Conservation (phyloP, 2,888 invertebrate genomes). For the Eupithecia insigniata region DNA sequence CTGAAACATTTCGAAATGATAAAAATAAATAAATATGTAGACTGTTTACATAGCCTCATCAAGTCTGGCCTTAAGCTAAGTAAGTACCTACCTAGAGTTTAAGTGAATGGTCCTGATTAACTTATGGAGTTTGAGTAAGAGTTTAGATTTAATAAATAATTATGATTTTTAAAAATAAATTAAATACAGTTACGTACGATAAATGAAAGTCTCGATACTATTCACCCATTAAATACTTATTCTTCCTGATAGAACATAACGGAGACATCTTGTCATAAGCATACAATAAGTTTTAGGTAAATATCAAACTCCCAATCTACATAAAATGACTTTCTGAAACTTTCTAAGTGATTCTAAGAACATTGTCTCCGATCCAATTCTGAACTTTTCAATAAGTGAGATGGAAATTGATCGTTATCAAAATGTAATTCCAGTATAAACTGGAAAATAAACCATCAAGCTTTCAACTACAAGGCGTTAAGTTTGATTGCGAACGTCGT, state of each 20-base stretch:
- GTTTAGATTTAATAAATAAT: too few species aligned
- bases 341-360: conserved; percentile 14
- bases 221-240: too few species aligned
- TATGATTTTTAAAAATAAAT: background rate
- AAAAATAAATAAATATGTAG: too few species aligned
- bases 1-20: background rate
- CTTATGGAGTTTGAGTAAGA: background rate
- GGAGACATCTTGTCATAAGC: conserved; percentile 7
- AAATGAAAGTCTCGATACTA: too few species aligned
- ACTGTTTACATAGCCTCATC: too few species aligned
- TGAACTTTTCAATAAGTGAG: conserved; percentile 41
- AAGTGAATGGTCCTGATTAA: too few species aligned
- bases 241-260: background rate
- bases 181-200: background rate
- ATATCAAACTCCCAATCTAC: conserved; percentile 7
- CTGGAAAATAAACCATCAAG: conserved; percentile 42
- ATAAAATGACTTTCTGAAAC: conserved; percentile 18
- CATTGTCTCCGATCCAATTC: conserved; percentile 19
- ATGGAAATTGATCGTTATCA: conserved; percentile 39
- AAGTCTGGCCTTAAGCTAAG: too few species aligned
- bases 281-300: background rate
- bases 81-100: too few species aligned
- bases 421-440: conserved; percentile 40
- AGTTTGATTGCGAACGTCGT: conserved; percentile 53
- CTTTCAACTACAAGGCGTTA: conserved; percentile 48